Conservation (phyloP, 2,888 invertebrate species). For the Balanococcus diminutus region DNA sequence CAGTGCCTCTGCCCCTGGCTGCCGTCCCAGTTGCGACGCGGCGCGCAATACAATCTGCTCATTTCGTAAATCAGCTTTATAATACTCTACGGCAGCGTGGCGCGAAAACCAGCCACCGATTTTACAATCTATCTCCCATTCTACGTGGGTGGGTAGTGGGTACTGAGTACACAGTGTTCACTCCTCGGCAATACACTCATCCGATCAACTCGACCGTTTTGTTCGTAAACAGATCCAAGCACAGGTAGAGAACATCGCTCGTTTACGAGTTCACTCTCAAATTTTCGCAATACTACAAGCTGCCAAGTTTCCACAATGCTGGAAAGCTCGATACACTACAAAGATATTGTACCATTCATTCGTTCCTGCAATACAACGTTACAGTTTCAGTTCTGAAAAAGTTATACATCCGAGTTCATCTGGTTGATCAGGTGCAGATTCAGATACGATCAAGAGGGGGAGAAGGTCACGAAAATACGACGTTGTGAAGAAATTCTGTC, state of each 20-base stretch:
- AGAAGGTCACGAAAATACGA: too few species aligned
- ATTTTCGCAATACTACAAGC: background rate
- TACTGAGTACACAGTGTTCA: background rate
- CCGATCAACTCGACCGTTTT: background rate
- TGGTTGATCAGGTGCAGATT: too few species aligned
- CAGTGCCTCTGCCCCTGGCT: too few species aligned
- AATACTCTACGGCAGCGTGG: background rate
- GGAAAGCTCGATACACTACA: background rate
- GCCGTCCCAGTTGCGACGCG: background rate
- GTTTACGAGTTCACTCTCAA: background rate
- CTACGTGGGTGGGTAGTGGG: background rate
- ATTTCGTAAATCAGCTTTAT: conserved; percentile 16
- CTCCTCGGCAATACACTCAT: background rate
- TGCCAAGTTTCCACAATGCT: background rate
- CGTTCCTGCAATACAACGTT: background rate
- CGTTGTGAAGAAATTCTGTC: too few species aligned
- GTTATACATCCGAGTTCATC: too few species aligned
- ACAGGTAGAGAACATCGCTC: background rate
- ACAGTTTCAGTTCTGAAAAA: background rate
- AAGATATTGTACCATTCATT: background rate
- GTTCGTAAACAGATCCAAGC: too few species aligned
- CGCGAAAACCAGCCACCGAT: conserved; percentile 1
- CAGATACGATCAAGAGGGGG: too few species aligned
- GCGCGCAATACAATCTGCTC: conserved; percentile 1
- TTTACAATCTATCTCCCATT: background rate